Evolutionary conservation across 1,140 invertebrate species (phyloP), one percentile per base, ranked within the genome.

Genomic region (Hydropsyche tenuis): DNA sequence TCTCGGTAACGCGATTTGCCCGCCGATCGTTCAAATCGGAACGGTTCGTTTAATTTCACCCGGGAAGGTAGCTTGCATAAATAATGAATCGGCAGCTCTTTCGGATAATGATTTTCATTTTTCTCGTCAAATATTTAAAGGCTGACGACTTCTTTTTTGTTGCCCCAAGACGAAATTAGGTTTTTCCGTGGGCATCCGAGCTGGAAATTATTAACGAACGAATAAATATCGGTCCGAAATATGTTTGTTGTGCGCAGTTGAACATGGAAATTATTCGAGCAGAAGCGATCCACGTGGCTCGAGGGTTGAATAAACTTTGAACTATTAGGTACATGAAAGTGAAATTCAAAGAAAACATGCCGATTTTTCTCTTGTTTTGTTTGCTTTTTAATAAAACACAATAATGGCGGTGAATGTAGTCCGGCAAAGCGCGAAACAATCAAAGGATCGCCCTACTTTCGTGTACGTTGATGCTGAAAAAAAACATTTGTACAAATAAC

Each of bases 151-250:
- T 37, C 30, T 37, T 37, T n/a, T 18, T 6, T 18, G 20, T 18
- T 7, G n/a, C 1, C 18, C 16, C 48, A 53, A 1, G 0, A 20
- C 20, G 16, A 18, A 25, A 22, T 22, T 60, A 25, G 22, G 23
- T 25, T 60, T 60, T 60, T 60, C 23, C n/a, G n/a, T n/a, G n/a
- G n/a, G n/a, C n/a, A n/a, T n/a, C 23, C 18, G 22, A 25, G 3
- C 23, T 25, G 20, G 56, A 25, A 60, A 60, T 60, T 60, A 60
- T 60, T 60, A 60, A 60, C 56, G 56, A 60, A 23, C 22, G 56
- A 60, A 60, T 60, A 60, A 60, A 60, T 60, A 60, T 60, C 22
- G 20, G 11, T 25, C 23, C 23, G 23, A 60, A 60, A 60, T 60
- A 60, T 60, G 30, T 37, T 37, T 37, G 3, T 60, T 9, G 20